Conservation (phyloP, 2,113 vertebrate species). For the Nyctereutes procyonoides region DNA sequence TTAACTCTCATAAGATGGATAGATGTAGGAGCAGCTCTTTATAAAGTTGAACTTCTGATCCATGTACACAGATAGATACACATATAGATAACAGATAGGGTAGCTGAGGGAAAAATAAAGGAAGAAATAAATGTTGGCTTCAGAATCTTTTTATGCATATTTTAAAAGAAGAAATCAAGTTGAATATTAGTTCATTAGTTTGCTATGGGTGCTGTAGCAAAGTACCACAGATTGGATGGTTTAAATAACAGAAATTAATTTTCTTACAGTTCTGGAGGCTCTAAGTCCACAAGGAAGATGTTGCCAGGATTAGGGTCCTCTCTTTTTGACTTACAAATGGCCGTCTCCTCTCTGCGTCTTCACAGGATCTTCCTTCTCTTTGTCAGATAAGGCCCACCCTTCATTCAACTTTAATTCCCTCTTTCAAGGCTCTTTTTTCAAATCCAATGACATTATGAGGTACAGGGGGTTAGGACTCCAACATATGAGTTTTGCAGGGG, state of each 20-base stretch:
- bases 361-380: not conserved
- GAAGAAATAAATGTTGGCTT: not conserved
- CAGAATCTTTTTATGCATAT: not conserved
- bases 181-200: not conserved
- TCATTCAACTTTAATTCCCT: not conserved
- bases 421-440: not conserved
- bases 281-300: not conserved
- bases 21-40: not conserved
- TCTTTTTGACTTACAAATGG: not conserved
- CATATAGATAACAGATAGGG: too few relatives aligned
- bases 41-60: not conserved
- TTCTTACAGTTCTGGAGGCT: not conserved
- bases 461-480: not conserved
- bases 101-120: not conserved
- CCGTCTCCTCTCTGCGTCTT: not conserved
- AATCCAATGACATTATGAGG: not conserved
- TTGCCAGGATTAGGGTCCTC: not conserved
- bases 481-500: not conserved
- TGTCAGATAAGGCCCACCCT: not conserved
- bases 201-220: not conserved
- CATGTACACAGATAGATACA: too few relatives aligned
- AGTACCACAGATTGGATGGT: not conserved
- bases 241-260: not conserved
- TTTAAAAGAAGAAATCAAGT: not conserved
- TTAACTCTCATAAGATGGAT: not conserved